phyloP scores from a whole-genome alignment of 1,140 invertebrate genomes.

The Drosophila watanabei region DNA sequence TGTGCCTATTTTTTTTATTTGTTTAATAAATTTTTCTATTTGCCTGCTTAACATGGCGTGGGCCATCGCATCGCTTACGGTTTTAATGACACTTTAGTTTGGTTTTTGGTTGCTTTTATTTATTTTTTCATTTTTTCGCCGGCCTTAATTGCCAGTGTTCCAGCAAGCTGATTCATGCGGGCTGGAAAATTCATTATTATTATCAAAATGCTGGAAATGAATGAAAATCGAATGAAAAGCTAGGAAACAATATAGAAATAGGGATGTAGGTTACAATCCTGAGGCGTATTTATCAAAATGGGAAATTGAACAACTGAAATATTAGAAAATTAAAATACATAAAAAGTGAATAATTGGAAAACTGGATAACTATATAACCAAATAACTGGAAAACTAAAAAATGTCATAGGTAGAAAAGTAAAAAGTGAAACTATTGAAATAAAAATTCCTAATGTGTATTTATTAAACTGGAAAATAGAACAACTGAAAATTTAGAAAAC shows the following conservation, averaged over 20 bases:
- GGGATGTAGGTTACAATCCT: neutral
- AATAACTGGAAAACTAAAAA: neutral
- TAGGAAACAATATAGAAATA: neutral
- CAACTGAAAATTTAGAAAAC: no score
- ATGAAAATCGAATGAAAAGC: constrained; percentile 6
- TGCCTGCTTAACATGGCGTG: constrained; percentile 38
- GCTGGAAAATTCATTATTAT: constrained; percentile 8
- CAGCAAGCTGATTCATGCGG: constrained; percentile 44
- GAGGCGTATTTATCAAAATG: neutral
- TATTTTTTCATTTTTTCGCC: constrained; percentile 5
- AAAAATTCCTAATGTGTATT: no score
- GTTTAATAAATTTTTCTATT: constrained; percentile 45
- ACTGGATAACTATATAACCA: neutral
- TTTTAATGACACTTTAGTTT: constrained; percentile 54
- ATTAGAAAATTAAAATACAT: neutral
- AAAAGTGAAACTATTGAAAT: no score
- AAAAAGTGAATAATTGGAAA: neutral
- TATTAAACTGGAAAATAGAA: no score
- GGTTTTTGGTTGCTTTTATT: constrained; percentile 5
- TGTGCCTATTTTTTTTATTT: constrained; percentile 6
- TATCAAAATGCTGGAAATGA: constrained; percentile 3
- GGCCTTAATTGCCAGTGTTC: constrained; percentile 29
- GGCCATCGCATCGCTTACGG: constrained; percentile 41
- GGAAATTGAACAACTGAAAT: neutral
- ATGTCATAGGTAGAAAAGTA: no score